A percentile compares a stretch with the other conserved stretches of the same genome.
Conservation (phyloP, 2,888 invertebrate genomes). For the Ichneumoninae sp. region DNA sequence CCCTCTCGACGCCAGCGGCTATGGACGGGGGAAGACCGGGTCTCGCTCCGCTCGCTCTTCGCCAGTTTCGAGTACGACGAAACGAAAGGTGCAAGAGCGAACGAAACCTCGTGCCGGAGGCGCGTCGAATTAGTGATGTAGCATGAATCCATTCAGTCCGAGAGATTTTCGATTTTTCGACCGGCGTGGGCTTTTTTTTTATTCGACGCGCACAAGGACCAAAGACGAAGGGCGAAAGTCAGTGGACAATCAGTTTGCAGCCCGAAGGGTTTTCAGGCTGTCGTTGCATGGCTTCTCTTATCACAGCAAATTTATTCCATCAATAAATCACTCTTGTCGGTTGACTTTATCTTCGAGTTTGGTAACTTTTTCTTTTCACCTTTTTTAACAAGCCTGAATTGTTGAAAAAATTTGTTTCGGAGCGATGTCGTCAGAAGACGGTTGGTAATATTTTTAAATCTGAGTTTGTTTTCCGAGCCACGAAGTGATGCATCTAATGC, state of each 20-base stretch:
- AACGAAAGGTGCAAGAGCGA: constrained; percentile 54
- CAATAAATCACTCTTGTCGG: not conserved
- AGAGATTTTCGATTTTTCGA: constrained; percentile 23
- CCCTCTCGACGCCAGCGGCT: constrained; percentile 63
- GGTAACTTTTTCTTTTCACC: not conserved
- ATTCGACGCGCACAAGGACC: not conserved
- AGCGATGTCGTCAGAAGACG: no score
- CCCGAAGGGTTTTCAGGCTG: not conserved
- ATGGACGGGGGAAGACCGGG: constrained; percentile 48
- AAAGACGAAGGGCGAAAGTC: not conserved
- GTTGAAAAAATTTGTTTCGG: not conserved
- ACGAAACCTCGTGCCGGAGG: constrained; percentile 46
- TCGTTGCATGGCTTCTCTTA: not conserved
- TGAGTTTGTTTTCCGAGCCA: not conserved
- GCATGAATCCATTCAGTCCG: constrained; percentile 38
- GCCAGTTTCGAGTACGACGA: constrained; percentile 23
- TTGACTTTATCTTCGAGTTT: not conserved
- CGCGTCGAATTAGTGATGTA: constrained; percentile 44
- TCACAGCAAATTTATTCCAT: not conserved
- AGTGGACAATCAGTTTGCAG: not conserved
- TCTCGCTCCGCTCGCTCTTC: constrained; percentile 16
- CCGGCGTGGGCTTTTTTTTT: not conserved
- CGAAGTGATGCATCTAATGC: not conserved
- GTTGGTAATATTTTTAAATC: not conserved
- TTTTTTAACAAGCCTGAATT: not conserved